Evolutionary conservation across 2,888 invertebrate species (phyloP).

Genomic region (Diplazon laetatorius): DNA sequence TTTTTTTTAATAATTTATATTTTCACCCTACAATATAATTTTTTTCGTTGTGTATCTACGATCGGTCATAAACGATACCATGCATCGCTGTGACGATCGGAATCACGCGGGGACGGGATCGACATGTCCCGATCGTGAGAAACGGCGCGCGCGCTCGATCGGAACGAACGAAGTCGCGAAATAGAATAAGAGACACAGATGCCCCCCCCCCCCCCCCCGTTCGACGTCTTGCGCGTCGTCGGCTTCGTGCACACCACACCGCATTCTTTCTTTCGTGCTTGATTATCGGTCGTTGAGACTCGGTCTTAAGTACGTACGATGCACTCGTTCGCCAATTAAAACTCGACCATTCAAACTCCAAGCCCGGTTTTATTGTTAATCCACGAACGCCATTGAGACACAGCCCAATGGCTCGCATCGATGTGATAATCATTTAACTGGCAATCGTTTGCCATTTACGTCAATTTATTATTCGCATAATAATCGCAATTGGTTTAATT

Average conservation of each 20-base stretch:
- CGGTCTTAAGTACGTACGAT: not conserved
- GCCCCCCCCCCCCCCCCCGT: too few species aligned
- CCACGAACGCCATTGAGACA: slow-evolving; percentile 12
- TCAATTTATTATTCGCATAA: slow-evolving; percentile 6
- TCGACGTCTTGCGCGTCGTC: too few species aligned
- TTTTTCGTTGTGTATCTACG: too few species aligned
- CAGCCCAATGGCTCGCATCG: not conserved
- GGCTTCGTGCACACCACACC: not conserved
- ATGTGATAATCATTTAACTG: not conserved
- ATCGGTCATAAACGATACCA: too few species aligned
- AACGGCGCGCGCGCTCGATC: too few species aligned
- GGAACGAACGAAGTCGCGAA: too few species aligned
- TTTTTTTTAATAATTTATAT: too few species aligned
- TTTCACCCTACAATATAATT: too few species aligned
- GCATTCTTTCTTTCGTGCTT: not conserved
- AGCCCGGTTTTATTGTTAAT: too few species aligned
- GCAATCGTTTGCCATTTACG: not conserved
- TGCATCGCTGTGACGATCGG: too few species aligned
- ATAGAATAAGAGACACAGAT: too few species aligned
- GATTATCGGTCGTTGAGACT: not conserved
- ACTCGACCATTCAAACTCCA: slow-evolving; percentile 63
- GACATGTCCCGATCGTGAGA: not conserved
- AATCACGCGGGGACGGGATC: too few species aligned
- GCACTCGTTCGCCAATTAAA: slow-evolving; percentile 54
- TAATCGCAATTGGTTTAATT: not conserved